Base-by-base conservation (phyloP, 2,113 vertebrate species). In the Hypocryptadius cinnamomeus region DNA sequence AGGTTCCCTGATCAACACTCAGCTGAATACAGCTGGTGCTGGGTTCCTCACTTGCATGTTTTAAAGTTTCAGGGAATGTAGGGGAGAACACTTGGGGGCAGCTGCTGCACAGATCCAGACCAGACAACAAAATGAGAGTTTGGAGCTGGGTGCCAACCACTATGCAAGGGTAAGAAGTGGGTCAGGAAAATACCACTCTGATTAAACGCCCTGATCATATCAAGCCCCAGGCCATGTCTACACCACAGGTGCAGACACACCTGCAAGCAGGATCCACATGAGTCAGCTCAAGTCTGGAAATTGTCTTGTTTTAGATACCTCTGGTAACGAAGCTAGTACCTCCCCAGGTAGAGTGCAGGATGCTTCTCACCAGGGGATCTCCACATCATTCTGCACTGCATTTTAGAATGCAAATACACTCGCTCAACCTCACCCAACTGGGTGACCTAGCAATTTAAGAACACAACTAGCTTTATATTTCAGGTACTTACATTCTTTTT, bases 201-300 rank as follows among this genome's bases (percentile, higher is more conserved):
- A 95, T 94, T 90, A 94, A 95, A 94, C 71, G 85, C 69, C 92
- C 82, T 69, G 76, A 95, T 91, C 85, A 18, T 64, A 77, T 42
- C 54, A 72, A 88, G 92, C 93, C 87, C 53, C 56, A 79, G 87
- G 95, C 80, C 76, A 88, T 33, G 93, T 96, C 90, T 95, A 91
- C 51, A 96, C 90, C 96, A 88, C 95, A 93, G 86, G 87, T 92
- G 87, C 79, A 91, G 81, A 95, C 95, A 95, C 82, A 93, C 92
- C 87, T 94, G 78, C 88, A 89, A 57, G 85, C 77, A 80, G 56
- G 35, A 93, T 68, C 69, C 40, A 22, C 31, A 40, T 90, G 93
- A 95, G 90, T 93, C 95, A 95, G 76, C 69, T 63, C 3, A 3
- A 73, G 82, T 66, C 85, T 88, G 82, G 59, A 93, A 93, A 88